Evolutionary conservation across 2,888 invertebrate genomes (phyloP), one percentile per base, ranked within the genome.

Genomic region (Volucella inflata): DNA sequence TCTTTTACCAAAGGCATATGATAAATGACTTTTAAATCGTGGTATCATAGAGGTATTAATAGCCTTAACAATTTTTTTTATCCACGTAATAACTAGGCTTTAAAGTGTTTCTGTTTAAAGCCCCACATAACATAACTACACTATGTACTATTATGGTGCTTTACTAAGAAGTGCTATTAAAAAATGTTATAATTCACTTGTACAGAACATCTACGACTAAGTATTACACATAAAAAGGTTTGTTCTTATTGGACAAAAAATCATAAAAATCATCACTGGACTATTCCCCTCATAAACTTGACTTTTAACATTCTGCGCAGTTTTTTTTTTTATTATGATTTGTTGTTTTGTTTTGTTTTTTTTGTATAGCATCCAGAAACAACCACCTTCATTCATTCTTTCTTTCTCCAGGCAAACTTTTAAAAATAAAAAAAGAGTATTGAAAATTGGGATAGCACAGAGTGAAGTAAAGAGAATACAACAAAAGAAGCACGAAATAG

Each of bases 341-440:
- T 68, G 50, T 50, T 57, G 21, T 60, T 38, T 38, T 42, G n/a
- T 44, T 57, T 36, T 46, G 12, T n/a, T 11, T 65, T 30, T 48
- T 65, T 64, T 72, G 11, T 71, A 17, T 59, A 71, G 11, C 50
- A 72, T 57, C 46, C 62, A 70, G 70, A 80, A 84, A 80, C 74
- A 80, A 84, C 79, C 74, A 85, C 80, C 75, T 57, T 65, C 62
- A 85, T 57, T 65, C 62, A 85, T 72, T 80, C 70, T 76, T 80
- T 50, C 44, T 50, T 50, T 64, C 14, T 46, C 62, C 16, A 8
- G 16, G 51, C 40, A 51, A 51, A 40, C 77, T 21, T 48, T 30
- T 21, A 53, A 8, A 36, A 21, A 38, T 44, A 36, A 71, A 65
- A 55, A 57, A 48, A 70, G 60, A 59, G 40, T 77, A 40, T 77